These are phyloP conservation scores for Cremastinae sp. DNA, from an alignment of 2,888 invertebrate genomes.

Conservation along the genomic window DNA sequence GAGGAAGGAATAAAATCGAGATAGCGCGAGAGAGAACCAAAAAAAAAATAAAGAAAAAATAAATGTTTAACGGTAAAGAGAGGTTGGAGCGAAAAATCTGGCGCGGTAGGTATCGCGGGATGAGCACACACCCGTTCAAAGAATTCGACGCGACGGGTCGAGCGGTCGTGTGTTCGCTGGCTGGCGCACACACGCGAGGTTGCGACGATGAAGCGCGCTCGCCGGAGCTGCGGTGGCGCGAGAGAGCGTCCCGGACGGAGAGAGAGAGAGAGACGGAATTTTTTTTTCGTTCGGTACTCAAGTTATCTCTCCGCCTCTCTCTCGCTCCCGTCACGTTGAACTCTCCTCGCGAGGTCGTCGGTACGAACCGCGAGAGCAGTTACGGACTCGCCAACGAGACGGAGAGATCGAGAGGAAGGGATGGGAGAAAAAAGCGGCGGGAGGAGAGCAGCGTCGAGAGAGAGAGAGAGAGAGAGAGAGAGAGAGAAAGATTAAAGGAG, in stretches of 20 bases:
- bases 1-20: background rate
- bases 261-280: slow-evolving; percentile 10
- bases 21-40: no score
- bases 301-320: slow-evolving; percentile 28
- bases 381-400: slow-evolving; percentile 48
- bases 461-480: slow-evolving; percentile 7
- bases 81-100: slow-evolving; percentile 33
- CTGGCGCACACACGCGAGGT: background rate
- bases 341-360: slow-evolving; percentile 56
- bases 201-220: slow-evolving; percentile 15
- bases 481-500: slow-evolving; percentile 13
- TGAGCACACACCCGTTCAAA: slow-evolving; percentile 37
- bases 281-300: slow-evolving; percentile 22
- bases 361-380: slow-evolving; percentile 48
- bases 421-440: no score
- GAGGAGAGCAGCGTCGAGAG: no score
- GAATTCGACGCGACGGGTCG: slow-evolving; percentile 45
- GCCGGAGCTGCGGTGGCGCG: background rate
- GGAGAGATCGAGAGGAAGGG: slow-evolving; percentile 15
- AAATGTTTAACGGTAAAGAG: slow-evolving; percentile 21
- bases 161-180: background rate
- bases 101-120: slow-evolving; percentile 24
- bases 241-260: background rate
- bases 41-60: slow-evolving; percentile 9
- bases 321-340: slow-evolving; percentile 52